phyloP scores from a whole-genome alignment of 2,113 vertebrate genomes.

The Kryptolebias marmoratus region DNA sequence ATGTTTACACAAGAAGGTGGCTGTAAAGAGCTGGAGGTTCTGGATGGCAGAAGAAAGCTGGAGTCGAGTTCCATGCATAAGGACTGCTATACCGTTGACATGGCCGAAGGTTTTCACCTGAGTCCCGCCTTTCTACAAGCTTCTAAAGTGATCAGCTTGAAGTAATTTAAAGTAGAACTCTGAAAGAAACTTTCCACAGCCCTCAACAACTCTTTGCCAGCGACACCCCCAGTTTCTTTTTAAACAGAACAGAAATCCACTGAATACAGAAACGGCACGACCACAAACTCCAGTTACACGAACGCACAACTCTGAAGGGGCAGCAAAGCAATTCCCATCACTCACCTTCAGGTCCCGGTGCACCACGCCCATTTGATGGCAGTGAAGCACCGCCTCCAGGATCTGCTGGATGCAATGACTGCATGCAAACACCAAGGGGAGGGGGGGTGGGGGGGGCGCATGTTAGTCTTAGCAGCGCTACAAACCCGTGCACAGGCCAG shows the following conservation, averaged over 20 bases:
- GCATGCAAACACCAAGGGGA: conserved; percentile 86
- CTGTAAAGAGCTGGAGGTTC: not conserved
- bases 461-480: conserved; percentile 83
- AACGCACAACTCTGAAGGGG: conserved; percentile 30
- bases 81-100: not conserved
- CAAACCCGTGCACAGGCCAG: conserved; percentile 79
- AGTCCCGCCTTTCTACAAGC: too few species aligned
- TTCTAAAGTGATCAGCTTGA: too few species aligned
- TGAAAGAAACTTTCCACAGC: not conserved
- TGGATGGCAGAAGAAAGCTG: not conserved
- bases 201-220: not conserved
- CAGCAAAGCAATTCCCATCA: conserved; percentile 64
- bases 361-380: conserved; percentile 97
- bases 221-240: conserved; percentile 15
- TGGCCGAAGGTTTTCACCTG: not conserved
- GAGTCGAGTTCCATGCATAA: not conserved
- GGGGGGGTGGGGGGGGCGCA: conserved; percentile 61
- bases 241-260: conserved; percentile 15
- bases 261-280: conserved; percentile 37
- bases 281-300: conserved; percentile 10
- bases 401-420: conserved; percentile 99
- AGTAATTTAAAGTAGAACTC: not conserved
- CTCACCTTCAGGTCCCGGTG: conserved; percentile 99
- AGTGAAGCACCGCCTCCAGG: conserved; percentile 96
- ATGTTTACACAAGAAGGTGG: conserved; percentile 43